phyloP scores from a whole-genome alignment of 1,140 invertebrate genomes.

The Stratiolaelaps scimitus region DNA sequence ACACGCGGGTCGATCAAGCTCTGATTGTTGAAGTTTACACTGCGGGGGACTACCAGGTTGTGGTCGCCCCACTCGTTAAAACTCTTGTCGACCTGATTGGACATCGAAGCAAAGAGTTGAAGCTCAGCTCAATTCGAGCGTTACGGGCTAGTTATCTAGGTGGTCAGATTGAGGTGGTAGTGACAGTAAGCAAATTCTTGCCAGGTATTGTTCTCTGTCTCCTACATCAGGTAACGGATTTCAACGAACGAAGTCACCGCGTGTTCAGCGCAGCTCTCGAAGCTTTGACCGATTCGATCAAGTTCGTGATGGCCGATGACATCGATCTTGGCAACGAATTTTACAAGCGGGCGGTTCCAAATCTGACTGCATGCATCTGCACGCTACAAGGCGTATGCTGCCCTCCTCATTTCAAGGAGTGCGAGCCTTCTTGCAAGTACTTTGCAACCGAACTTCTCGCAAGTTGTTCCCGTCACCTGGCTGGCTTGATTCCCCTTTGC shows the following conservation, averaged over 20 bases:
- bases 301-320: conserved; percentile 19
- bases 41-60: background rate
- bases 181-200: background rate
- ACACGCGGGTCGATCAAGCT: background rate
- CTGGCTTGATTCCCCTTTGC: conserved; percentile 1
- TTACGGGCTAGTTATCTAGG: background rate
- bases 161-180: background rate
- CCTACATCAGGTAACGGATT: conserved; percentile 7
- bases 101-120: conserved; percentile 10
- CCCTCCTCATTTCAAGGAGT: conserved; percentile 2
- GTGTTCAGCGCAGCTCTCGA: conserved; percentile 11
- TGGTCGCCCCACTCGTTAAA: background rate
- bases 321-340: background rate
- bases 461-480: background rate
- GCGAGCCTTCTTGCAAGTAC: conserved; percentile 19
- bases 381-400: background rate
- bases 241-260: background rate
- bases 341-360: conserved; percentile 1
- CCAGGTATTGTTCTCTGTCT: background rate
- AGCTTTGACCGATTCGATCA: conserved; percentile 9
- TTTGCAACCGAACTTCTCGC: background rate
- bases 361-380: background rate
- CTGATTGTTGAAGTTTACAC: conserved; percentile 16
- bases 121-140: background rate
- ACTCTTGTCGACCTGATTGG: background rate